Conservation (phyloP, 2,113 vertebrate genomes). For the Sinocyclocheilus anshuiensis region DNA sequence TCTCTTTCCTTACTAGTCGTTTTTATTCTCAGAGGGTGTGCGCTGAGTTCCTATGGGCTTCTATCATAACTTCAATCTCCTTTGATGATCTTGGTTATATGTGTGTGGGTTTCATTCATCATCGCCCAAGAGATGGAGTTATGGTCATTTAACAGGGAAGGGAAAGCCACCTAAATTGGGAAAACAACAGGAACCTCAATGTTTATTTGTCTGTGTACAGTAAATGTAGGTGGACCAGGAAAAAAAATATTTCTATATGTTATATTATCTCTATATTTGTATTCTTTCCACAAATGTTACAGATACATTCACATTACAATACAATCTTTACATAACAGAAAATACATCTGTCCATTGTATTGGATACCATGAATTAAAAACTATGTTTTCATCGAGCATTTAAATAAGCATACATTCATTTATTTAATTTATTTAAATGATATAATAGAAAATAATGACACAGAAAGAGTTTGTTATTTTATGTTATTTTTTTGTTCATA, state of each 20-base stretch:
- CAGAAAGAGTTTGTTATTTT: no score
- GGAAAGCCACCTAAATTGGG: constrained; percentile 34
- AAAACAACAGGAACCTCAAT: constrained; percentile 44
- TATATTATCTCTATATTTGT: constrained; percentile 3
- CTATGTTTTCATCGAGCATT: neutral
- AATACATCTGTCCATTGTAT: neutral
- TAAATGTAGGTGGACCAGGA: neutral
- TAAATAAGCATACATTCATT: no score
- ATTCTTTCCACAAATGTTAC: neutral
- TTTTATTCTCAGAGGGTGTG: constrained; percentile 22
- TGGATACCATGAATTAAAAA: neutral
- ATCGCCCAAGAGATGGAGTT: constrained; percentile 24
- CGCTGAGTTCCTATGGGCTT: neutral
- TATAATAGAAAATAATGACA: no score
- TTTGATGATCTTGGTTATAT: constrained; percentile 10
- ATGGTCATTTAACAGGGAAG: constrained; percentile 28
- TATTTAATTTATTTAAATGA: no score
- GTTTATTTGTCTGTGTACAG: constrained; percentile 31
- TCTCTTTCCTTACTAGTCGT: constrained; percentile 27
- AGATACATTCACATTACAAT: neutral
- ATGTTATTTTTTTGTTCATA: no score
- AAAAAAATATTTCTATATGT: neutral
- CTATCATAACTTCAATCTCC: constrained; percentile 22
- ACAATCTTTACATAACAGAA: neutral
- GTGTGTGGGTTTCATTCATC: constrained; percentile 17